phyloP scores from a whole-genome alignment of 2,797 vertebrate species.

The Podargus strigoides region DNA sequence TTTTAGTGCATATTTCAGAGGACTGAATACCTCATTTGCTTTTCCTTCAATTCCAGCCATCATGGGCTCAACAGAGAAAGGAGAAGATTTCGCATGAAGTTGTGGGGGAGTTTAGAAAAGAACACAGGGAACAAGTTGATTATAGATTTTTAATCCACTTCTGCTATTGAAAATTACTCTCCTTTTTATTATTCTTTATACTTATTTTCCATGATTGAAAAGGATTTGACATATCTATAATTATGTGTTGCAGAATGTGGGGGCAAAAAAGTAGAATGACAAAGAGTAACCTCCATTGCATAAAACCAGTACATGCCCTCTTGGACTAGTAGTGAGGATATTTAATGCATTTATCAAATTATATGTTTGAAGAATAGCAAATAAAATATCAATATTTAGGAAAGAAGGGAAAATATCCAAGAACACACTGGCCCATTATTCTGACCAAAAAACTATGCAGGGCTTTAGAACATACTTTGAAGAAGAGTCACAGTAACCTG shows the following conservation, averaged over 20 bases:
- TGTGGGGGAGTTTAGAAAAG: not conserved
- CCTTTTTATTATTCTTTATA: not conserved
- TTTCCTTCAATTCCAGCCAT: not conserved
- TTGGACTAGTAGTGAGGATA: not conserved
- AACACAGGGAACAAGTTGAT: not conserved
- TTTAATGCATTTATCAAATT: not conserved
- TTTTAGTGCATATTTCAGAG: not conserved
- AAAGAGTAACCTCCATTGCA: not conserved
- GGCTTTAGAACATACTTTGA: not conserved
- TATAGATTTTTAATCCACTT: not conserved
- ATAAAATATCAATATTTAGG: not conserved
- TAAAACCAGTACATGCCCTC: not conserved
- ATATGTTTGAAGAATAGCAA: not conserved
- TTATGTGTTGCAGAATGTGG: not conserved
- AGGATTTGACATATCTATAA: not conserved
- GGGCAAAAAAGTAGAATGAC: not conserved
- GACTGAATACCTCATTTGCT: not conserved
- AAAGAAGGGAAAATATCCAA: not conserved
- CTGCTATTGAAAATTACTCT: not conserved
- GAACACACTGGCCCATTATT: not conserved
- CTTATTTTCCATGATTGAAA: not conserved
- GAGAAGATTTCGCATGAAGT: not conserved
- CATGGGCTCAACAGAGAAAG: not conserved
- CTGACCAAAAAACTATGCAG: not conserved
- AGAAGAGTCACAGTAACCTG: rapidly evolving